Conservation (phyloP, 2,113 vertebrate genomes). For the Oreotragus oreotragus region DNA sequence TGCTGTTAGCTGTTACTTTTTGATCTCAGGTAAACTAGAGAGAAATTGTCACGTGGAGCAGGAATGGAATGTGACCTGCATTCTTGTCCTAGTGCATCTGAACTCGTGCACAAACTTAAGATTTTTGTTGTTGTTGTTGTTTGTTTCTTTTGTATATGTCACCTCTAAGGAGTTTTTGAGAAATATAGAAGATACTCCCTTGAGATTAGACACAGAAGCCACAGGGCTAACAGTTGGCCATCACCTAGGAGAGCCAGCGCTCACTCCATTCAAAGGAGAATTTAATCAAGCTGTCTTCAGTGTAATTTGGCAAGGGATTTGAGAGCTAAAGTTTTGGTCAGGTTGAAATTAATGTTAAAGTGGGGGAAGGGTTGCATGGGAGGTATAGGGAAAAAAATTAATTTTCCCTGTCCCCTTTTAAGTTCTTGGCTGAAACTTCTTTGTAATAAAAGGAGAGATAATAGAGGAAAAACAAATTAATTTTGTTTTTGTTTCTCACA, state of each 20-base stretch:
- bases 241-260: not conserved
- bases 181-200: not conserved
- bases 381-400: not conserved
- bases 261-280: not conserved
- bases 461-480: not conserved
- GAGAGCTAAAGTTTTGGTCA: not conserved
- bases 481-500: no score
- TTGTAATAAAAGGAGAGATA: not conserved
- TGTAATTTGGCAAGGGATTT: not conserved
- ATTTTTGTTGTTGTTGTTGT: not conserved
- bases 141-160: not conserved
- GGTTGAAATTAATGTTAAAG: not conserved
- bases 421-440: not conserved
- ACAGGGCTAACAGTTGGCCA: not conserved
- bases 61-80: not conserved
- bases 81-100: not conserved
- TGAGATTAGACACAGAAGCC: not conserved
- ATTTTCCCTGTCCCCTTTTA: not conserved
- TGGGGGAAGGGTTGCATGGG: not conserved
- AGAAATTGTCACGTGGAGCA: not conserved
- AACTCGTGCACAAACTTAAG: not conserved
- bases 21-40: not conserved
- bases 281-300: not conserved
- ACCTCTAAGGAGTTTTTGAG: not conserved
- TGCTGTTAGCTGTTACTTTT: not conserved